Percentiles rank a stretch among this genome's conserved stretches.
Evolutionary conservation across 1,140 invertebrate species (phyloP).

Genomic region (Ceratina japonica): DNA sequence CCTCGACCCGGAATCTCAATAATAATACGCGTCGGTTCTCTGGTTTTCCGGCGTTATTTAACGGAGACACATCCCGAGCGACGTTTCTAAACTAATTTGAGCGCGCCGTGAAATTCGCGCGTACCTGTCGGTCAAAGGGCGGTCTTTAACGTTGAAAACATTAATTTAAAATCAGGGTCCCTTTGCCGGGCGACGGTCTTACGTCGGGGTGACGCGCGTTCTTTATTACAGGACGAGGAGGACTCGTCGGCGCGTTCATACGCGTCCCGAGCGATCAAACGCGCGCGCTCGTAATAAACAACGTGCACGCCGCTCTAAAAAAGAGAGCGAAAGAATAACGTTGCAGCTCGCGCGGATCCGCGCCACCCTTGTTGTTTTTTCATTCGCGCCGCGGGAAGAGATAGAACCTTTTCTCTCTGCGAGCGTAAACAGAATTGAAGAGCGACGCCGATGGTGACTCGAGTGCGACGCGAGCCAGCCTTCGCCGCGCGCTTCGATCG

Average conservation of each 20-base stretch:
- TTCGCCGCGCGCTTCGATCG: neutral
- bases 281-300: neutral
- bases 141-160: neutral
- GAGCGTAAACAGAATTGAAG: neutral
- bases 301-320: neutral
- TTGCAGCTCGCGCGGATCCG: neutral
- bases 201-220: neutral
- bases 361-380: neutral
- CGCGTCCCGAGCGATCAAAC: neutral
- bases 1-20: constrained; percentile 26
- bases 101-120: neutral
- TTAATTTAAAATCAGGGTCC: neutral
- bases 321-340: constrained; percentile 11
- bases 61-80: neutral
- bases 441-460: neutral
- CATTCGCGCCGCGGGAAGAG: neutral
- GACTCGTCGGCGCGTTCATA: neutral
- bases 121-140: neutral
- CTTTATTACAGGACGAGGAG: neutral
- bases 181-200: neutral
- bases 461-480: neutral
- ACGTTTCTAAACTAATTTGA: constrained; percentile 19
- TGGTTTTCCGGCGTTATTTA: constrained; percentile 4
- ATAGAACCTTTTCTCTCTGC: neutral
- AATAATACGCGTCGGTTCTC: neutral